Conservation (phyloP, 2,113 vertebrate genomes). For the Epinephelus cyanopodus region DNA sequence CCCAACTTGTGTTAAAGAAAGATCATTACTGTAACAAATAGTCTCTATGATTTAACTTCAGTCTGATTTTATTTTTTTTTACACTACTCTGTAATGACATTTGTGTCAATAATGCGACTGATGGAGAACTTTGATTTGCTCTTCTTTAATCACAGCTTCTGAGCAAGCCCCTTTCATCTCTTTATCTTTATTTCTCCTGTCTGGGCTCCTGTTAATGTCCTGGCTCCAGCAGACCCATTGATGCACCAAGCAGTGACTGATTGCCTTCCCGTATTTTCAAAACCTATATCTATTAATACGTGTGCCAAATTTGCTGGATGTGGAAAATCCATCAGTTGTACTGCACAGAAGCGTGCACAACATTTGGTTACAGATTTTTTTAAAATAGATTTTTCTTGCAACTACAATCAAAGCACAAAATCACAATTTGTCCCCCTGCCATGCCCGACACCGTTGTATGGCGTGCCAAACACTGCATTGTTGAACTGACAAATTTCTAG, state of each 20-base stretch:
- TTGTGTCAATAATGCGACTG: slow-evolving; percentile 13
- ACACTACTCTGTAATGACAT: not conserved
- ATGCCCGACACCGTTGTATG: not conserved
- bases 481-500: slow-evolving; percentile 2
- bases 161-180: not conserved
- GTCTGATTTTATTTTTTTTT: not conserved
- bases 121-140: slow-evolving; percentile 23
- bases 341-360: not conserved
- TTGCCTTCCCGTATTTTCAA: not conserved
- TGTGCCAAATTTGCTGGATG: slow-evolving; percentile 1
- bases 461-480: slow-evolving; percentile 6
- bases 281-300: slow-evolving; percentile 5
- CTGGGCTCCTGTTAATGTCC: not conserved
- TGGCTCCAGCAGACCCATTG: not conserved
- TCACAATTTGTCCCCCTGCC: slow-evolving; percentile 28
- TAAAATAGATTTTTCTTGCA: slow-evolving; percentile 8
- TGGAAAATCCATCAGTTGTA: not conserved
- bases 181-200: slow-evolving; percentile 8
- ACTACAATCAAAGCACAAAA: slow-evolving; percentile 37
- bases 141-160: slow-evolving; percentile 17
- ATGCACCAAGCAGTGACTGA: slow-evolving; percentile 2
- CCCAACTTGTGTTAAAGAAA: not conserved
- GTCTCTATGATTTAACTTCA: not conserved
- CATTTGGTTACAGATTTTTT: slow-evolving; percentile 4
- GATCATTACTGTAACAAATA: slow-evolving; percentile 4